Percentiles rank a stretch among this genome's conserved stretches.
Evolutionary conservation across 2,888 invertebrate genomes (phyloP).

Genomic region (Hanleya hanleyi): DNA sequence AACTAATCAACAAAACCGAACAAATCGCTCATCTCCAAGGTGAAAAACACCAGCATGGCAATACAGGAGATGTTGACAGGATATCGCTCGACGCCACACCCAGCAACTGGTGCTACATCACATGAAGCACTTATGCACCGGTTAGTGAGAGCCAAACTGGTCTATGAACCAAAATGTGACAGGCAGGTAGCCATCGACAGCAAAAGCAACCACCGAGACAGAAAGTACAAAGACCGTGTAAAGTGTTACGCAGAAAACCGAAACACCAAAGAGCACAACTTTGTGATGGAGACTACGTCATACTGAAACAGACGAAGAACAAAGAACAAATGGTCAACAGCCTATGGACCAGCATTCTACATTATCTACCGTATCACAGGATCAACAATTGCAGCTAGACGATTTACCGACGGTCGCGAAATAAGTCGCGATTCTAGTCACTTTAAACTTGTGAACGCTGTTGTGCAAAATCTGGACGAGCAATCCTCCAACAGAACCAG

Average conservation of each 20-base stretch:
- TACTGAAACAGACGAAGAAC: constrained; percentile 16
- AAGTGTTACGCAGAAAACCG: constrained; percentile 1
- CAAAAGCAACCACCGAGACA: no score
- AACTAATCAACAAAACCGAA: constrained; percentile 27
- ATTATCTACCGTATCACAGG: constrained; percentile 16
- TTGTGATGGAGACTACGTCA: constrained; percentile 23
- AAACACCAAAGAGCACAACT: constrained; percentile 15
- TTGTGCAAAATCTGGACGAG: neutral
- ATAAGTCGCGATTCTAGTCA: constrained; percentile 13
- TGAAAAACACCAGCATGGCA: no score
- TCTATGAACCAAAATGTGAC: constrained; percentile 1
- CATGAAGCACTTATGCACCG: no score
- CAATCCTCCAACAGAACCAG: no score
- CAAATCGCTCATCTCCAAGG: constrained; percentile 16
- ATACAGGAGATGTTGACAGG: no score
- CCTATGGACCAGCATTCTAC: constrained; percentile 28
- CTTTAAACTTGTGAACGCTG: constrained; percentile 19
- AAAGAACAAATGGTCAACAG: constrained; percentile 19
- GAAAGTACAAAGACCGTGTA: constrained; percentile 7
- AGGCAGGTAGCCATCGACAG: neutral
- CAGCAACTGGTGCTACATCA: no score
- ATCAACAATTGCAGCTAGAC: constrained; percentile 23
- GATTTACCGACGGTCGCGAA: constrained; percentile 18
- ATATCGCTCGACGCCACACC: no score
- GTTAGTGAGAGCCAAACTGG: constrained; percentile 22